Conservation (phyloP, 2,113 vertebrate genomes). For the Perccottus glenii region DNA sequence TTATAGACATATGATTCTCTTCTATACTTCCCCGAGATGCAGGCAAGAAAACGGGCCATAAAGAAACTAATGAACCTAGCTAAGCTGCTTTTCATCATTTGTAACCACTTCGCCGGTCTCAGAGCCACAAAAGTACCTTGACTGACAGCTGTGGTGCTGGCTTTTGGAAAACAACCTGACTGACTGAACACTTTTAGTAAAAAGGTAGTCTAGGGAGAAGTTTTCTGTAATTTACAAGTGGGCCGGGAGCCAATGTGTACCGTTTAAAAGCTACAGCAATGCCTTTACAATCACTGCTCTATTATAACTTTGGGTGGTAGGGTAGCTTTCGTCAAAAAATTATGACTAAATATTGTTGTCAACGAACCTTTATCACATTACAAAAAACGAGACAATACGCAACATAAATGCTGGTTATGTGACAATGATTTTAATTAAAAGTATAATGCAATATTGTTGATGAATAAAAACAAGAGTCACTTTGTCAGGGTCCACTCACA, state of each 20-base stretch:
- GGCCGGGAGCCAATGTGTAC: slow-evolving; percentile 51
- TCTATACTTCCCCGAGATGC: slow-evolving; percentile 1
- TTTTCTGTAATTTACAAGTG: slow-evolving; percentile 57
- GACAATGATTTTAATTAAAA: too few species aligned
- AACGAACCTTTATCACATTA: too few species aligned
- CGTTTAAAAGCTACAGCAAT: slow-evolving; percentile 49
- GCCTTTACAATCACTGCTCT: slow-evolving; percentile 19
- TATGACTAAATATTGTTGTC: too few species aligned
- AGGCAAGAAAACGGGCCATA: slow-evolving; percentile 21
- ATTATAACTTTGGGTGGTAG: slow-evolving; percentile 23
- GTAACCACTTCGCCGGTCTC: background rate
- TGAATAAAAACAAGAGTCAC: too few species aligned
- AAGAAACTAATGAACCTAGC: slow-evolving; percentile 5
- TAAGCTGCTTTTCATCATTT: slow-evolving; percentile 7
- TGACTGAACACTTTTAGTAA: slow-evolving; percentile 44
- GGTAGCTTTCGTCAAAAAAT: too few species aligned
- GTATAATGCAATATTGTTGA: too few species aligned
- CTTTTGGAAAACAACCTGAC: slow-evolving; percentile 33
- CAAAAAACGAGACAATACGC: too few species aligned
- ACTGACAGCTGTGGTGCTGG: slow-evolving; percentile 31
- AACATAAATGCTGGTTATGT: too few species aligned
- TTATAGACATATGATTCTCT: slow-evolving; percentile 6
- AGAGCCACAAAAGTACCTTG: slow-evolving; percentile 17
- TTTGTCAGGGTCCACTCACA: too few species aligned
- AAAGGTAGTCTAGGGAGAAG: slow-evolving; percentile 38